Percentiles rank a stretch among this genome's conserved stretches.
Evolutionary conservation across 2,113 vertebrate genomes (phyloP).

Genomic region (Hippocampus guttulatus): DNA sequence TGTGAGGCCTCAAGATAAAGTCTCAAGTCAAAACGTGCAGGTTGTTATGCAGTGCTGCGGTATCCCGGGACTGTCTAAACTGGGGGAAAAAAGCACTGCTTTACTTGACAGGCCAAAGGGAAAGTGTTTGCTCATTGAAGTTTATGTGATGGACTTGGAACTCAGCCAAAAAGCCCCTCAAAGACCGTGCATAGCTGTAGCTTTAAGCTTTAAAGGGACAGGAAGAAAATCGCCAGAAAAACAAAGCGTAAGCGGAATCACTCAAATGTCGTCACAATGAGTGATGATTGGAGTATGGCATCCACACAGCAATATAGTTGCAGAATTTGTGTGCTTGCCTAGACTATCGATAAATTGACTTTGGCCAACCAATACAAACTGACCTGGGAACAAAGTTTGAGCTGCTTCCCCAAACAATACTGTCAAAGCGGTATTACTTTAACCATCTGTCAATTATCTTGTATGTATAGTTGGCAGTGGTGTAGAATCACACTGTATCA

Average conservation of each 20-base stretch:
- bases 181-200: neutral
- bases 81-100: conserved; percentile 3
- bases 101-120: conserved; percentile 35
- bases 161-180: conserved; percentile 1
- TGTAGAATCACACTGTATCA: no score
- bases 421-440: no score
- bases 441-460: no score
- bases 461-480: no score
- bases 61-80: neutral
- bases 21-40: neutral
- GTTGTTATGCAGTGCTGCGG: conserved; percentile 2
- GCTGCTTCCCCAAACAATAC: no score
- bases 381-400: no score
- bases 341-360: no score
- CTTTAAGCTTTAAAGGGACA: conserved; percentile 19
- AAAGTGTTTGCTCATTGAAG: conserved; percentile 39
- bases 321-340: no score
- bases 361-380: no score
- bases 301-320: neutral
- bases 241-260: neutral
- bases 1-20: neutral
- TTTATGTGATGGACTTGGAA: conserved; percentile 37
- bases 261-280: neutral
- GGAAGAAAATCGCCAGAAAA: neutral
- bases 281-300: no score